These are phyloP conservation scores for Lepus americanus DNA, from an alignment of 2,113 vertebrate genomes.

Conservation along the genomic window DNA sequence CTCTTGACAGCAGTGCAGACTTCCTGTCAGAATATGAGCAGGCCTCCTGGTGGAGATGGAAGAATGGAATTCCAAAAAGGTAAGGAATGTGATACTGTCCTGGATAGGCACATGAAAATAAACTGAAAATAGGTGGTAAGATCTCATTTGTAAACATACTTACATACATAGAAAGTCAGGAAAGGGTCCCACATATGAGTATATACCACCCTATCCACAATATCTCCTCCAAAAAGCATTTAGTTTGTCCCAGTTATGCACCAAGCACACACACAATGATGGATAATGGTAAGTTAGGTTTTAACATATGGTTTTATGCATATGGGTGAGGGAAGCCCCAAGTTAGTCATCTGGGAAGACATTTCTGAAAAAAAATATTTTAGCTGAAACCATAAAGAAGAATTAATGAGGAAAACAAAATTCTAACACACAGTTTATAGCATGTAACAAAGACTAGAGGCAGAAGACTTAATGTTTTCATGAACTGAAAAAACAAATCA, in stretches of 20 bases:
- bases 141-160: background rate
- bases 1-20: too few species aligned
- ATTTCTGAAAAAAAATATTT: background rate
- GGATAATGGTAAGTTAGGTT: background rate
- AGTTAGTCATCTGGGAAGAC: background rate
- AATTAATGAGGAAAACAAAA: background rate
- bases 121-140: background rate
- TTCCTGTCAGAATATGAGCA: too few species aligned
- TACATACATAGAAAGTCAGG: background rate
- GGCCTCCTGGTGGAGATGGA: background rate
- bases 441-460: background rate
- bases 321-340: background rate
- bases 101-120: background rate
- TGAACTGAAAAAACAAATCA: background rate
- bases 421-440: background rate
- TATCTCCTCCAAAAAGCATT: background rate
- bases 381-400: constrained; percentile 17
- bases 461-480: background rate
- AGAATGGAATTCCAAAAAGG: background rate
- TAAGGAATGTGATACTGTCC: background rate
- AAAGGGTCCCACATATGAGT: background rate
- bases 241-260: background rate
- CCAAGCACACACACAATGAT: background rate
- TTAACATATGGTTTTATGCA: too few species aligned
- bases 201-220: background rate